Conservation (phyloP, 2,888 invertebrate species). For the Tyria jacobaeae region DNA sequence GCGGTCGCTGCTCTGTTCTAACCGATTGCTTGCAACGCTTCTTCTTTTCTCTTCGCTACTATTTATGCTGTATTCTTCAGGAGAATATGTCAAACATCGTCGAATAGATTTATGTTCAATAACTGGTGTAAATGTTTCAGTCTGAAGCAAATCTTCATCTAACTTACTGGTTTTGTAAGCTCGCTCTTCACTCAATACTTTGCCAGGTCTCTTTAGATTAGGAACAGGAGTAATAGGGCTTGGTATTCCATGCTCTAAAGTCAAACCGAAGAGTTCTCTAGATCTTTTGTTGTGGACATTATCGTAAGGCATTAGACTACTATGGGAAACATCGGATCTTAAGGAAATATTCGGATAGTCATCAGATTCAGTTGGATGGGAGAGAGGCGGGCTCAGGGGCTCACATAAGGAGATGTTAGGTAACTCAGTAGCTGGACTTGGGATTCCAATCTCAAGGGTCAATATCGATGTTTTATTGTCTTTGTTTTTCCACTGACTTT, state of each 20-base stretch:
- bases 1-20: conserved; percentile 73
- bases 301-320: conserved; percentile 73
- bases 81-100: conserved; percentile 87
- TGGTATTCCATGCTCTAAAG: conserved; percentile 81
- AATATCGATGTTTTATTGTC: conserved; percentile 67
- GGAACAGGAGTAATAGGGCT: conserved; percentile 83
- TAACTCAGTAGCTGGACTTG: conserved; percentile 75
- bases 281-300: conserved; percentile 65
- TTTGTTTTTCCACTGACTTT: conserved; percentile 68
- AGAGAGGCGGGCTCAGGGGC: conserved; percentile 64
- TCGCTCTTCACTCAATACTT: conserved; percentile 77
- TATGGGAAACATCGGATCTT: conserved; percentile 75
- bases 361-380: conserved; percentile 54
- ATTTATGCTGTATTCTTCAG: conserved; percentile 81
- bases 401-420: conserved; percentile 72
- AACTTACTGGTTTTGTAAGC: conserved; percentile 84
- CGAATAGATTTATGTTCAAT: conserved; percentile 83
- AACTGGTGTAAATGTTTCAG: conserved; percentile 75
- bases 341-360: conserved; percentile 60
- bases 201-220: conserved; percentile 75
- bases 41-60: conserved; percentile 85
- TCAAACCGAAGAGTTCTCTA: conserved; percentile 77
- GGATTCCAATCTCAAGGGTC: conserved; percentile 78
- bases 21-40: conserved; percentile 81
- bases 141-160: conserved; percentile 76